phyloP scores from a whole-genome alignment of 2,113 vertebrate species.

The Sebastes schlegelii region DNA sequence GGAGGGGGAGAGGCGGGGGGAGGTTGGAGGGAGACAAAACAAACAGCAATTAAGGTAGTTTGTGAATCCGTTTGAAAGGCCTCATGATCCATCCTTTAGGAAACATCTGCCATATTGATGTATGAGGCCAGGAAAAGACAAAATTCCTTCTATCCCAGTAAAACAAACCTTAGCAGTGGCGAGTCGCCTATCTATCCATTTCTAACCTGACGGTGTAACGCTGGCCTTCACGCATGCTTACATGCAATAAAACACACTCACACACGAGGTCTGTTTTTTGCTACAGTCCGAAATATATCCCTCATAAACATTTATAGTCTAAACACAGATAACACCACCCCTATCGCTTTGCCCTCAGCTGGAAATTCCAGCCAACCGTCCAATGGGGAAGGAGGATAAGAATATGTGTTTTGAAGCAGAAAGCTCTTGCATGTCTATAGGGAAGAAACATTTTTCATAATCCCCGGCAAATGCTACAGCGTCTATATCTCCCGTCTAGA shows the following conservation, averaged over 20 bases:
- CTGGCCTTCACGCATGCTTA: slow-evolving; percentile 1
- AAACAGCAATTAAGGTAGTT: slow-evolving; percentile 81
- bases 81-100: slow-evolving; percentile 72
- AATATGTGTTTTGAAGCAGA: slow-evolving; percentile 41
- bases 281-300: slow-evolving; percentile 73
- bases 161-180: slow-evolving; percentile 64
- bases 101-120: slow-evolving; percentile 83
- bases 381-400: slow-evolving; percentile 49
- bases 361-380: slow-evolving; percentile 65
- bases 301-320: slow-evolving; percentile 82
- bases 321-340: slow-evolving; percentile 78
- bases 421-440: slow-evolving; percentile 19
- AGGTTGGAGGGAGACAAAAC: slow-evolving; percentile 69
- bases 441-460: slow-evolving; percentile 61
- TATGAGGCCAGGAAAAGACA: slow-evolving; percentile 77
- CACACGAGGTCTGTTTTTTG: slow-evolving; percentile 62
- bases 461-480: slow-evolving; percentile 45
- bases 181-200: slow-evolving; percentile 38
- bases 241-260: slow-evolving; percentile 10
- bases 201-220: slow-evolving; percentile 11
- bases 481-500: slow-evolving; percentile 37
- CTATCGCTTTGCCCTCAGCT: slow-evolving; percentile 65
- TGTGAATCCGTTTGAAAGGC: slow-evolving; percentile 74
- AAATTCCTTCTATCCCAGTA: slow-evolving; percentile 75
- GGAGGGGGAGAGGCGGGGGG: neutral